Conservation (phyloP, 2,797 vertebrate genomes). For the Echiichthys vipera region DNA sequence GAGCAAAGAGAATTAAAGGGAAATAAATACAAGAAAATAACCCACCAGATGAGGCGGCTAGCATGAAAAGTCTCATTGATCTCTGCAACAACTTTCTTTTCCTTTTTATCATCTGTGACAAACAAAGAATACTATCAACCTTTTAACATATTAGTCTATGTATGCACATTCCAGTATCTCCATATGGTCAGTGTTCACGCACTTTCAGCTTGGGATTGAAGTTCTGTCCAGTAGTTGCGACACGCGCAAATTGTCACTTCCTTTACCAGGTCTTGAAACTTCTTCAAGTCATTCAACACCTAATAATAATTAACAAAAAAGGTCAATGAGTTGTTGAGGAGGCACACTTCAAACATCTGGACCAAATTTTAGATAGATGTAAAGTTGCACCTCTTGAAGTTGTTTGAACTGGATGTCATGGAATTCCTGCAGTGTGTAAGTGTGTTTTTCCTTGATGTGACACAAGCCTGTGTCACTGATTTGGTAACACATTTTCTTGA, state of each 20-base stretch:
- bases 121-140: background rate
- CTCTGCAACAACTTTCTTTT: constrained; percentile 75
- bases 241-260: constrained; percentile 84
- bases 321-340: background rate
- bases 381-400: constrained; percentile 79
- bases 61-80: constrained; percentile 81
- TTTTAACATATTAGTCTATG: background rate
- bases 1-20: background rate
- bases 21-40: constrained; percentile 21
- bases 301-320: constrained; percentile 58
- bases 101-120: constrained; percentile 59
- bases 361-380: background rate
- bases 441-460: constrained; percentile 80
- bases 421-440: constrained; percentile 87
- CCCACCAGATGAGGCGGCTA: constrained; percentile 85
- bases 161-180: background rate
- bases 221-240: constrained; percentile 76
- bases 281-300: constrained; percentile 78
- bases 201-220: constrained; percentile 72
- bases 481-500: constrained; percentile 87
- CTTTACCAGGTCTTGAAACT: constrained; percentile 87
- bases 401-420: constrained; percentile 76
- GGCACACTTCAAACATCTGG: background rate
- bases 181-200: background rate
- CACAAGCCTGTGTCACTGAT: constrained; percentile 84